Base-by-base conservation (phyloP, 2,113 vertebrate genomes). In the Synodontis membranacea region DNA sequence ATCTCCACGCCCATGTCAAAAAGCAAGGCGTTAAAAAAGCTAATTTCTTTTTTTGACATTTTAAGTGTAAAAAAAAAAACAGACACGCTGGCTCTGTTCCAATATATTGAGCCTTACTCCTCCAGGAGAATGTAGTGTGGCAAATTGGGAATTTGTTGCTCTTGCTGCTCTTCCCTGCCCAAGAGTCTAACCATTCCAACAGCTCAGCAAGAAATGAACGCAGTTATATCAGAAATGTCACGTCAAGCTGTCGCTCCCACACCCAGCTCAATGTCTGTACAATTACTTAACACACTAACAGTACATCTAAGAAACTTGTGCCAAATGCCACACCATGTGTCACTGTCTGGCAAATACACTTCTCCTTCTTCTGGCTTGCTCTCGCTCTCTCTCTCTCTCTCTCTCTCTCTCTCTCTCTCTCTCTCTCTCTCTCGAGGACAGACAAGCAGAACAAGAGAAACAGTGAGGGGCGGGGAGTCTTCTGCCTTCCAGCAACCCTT, bases 91-190 rank as follows among this genome's bases (percentile, higher is more conserved):
- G 42, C 70, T 44, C 78, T 19, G 68, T 31, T 62, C 34, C 76
- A 78, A 31, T 72, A 72, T 83, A 39, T 39, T 84, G 42, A 54
- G 31, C n/a, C 14, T 6, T 66, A 19, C 17, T 66, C 64, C 5
- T 7, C 19, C 19, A 34, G 44, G 90, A 87, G 86, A 91, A 91
- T 64, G 42, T 28, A 87, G 81, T 52, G 42, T 25, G 90, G 88
- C 87, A 93, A 93, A 94, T 93, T 90, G 92, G 86, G 90, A 90
- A 89, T 92, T 89, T 89, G 89, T 88, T 92, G 86, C 85, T 92
- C 89, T 89, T 85, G 87, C 84, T 84, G 75, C 83, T 92, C 91
- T 88, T 90, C 89, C 87, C 88, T 70, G 19, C 19, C 68, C 37
- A 70, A 42, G 17, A 70, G 42, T 12, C n/a, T 5, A 75, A 48